These are phyloP conservation scores for Upupa epops DNA, from an alignment of 2,113 vertebrate genomes.

Conservation along the genomic window DNA sequence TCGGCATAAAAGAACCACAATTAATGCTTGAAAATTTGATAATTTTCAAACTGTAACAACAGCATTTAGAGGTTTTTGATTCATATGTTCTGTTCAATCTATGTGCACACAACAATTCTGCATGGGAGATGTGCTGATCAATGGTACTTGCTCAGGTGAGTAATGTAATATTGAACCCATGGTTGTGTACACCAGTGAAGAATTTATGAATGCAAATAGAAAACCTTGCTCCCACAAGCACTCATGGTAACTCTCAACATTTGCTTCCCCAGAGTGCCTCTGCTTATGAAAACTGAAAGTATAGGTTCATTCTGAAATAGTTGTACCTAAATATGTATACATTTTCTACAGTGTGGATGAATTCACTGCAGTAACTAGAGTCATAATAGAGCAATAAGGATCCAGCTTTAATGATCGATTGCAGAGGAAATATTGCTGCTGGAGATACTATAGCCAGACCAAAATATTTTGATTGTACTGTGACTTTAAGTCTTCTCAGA, in stretches of 20 bases:
- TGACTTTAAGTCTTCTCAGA: not conserved
- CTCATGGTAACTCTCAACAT: not conserved
- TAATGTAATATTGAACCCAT: not conserved
- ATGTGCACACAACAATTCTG: not conserved
- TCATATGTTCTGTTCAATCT: not conserved
- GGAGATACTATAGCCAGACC: not conserved
- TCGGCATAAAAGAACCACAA: too few species aligned
- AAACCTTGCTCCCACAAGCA: not conserved
- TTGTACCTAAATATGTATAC: not conserved
- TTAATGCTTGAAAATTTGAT: too few species aligned
- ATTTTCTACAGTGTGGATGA: not conserved
- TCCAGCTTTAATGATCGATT: not conserved
- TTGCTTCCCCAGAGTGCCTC: not conserved
- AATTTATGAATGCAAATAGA: not conserved
- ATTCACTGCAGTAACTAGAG: not conserved
- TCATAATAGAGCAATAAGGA: not conserved
- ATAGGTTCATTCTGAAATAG: not conserved
- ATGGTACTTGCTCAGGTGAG: not conserved
- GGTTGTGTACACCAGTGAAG: not conserved
- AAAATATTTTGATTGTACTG: not conserved
- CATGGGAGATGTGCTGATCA: not conserved
- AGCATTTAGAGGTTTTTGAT: not conserved
- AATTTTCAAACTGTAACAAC: too few species aligned
- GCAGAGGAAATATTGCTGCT: not conserved
- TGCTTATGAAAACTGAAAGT: not conserved